These are phyloP conservation scores for Lycaena phlaeas DNA, from an alignment of 2,888 invertebrate species.

Conservation along the genomic window DNA sequence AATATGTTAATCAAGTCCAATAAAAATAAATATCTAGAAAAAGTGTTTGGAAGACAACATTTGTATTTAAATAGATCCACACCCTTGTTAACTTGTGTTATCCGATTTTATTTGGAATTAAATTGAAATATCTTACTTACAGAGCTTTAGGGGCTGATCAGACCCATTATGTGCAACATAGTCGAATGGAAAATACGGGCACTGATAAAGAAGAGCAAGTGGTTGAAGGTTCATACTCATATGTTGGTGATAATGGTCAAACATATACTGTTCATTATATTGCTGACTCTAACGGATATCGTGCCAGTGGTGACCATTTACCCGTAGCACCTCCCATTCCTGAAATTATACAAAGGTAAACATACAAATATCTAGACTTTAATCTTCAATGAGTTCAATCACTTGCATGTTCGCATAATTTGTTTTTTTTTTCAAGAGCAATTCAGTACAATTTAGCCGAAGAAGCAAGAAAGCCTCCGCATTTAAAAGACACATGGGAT, in stretches of 20 bases:
- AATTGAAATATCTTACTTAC: too few relatives aligned
- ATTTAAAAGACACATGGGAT: slow-evolving; percentile 45
- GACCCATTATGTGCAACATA: slow-evolving; percentile 68
- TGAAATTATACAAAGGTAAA: slow-evolving; percentile 75
- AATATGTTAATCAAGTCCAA: too few relatives aligned
- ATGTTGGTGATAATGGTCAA: slow-evolving; percentile 75
- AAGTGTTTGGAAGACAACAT: too few relatives aligned
- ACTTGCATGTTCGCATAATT: too few relatives aligned
- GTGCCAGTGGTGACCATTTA: slow-evolving; percentile 82
- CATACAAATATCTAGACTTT: background rate
- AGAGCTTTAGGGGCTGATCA: slow-evolving; percentile 66
- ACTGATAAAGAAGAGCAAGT: slow-evolving; percentile 74
- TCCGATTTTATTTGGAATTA: too few relatives aligned
- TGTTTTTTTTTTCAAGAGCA: slow-evolving; percentile 33
- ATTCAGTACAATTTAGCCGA: slow-evolving; percentile 64
- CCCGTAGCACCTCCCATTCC: slow-evolving; percentile 85
- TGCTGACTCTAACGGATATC: slow-evolving; percentile 84
- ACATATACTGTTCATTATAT: slow-evolving; percentile 77
- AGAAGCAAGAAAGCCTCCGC: slow-evolving; percentile 56
- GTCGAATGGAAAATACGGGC: slow-evolving; percentile 71
- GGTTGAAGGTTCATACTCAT: slow-evolving; percentile 76
- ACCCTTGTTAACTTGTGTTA: too few relatives aligned
- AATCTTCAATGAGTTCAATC: too few relatives aligned
- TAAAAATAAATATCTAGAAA: too few relatives aligned
- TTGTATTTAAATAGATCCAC: too few relatives aligned